phyloP scores from a whole-genome alignment of 2,797 vertebrate species.

The Notolepis coatsorum region DNA sequence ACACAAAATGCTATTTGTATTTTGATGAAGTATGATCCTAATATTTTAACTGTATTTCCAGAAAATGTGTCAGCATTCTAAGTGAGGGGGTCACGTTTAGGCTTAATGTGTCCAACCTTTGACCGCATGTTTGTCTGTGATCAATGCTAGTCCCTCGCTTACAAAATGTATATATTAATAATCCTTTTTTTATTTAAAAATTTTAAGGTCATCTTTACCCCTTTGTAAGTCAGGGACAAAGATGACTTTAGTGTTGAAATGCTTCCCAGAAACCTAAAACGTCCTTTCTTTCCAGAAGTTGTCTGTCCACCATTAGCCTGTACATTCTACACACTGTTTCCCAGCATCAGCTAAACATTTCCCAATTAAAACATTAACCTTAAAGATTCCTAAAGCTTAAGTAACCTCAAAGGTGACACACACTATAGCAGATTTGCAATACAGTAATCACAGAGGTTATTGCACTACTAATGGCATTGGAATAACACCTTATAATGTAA shows the following conservation, averaged over 20 bases:
- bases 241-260: too few relatives aligned
- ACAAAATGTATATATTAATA: too few relatives aligned
- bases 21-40: neutral
- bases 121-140: slow-evolving; percentile 6
- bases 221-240: too few relatives aligned
- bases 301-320: too few relatives aligned
- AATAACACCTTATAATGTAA: slow-evolving; percentile 2
- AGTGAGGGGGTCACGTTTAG: neutral
- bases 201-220: too few relatives aligned
- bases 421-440: neutral
- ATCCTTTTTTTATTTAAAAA: too few relatives aligned
- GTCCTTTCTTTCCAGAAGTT: too few relatives aligned
- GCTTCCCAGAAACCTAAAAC: too few relatives aligned
- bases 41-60: neutral
- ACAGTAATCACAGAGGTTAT: slow-evolving; percentile 11
- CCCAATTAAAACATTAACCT: neutral
- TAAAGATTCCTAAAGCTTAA: neutral
- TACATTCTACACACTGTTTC: neutral
- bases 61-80: neutral
- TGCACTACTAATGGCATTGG: slow-evolving; percentile 15
- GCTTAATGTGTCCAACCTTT: slow-evolving; percentile 4
- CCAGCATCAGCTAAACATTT: neutral
- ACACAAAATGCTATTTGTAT: slow-evolving; percentile 18
- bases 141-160: neutral
- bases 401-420: neutral